phyloP scores from a whole-genome alignment of 2,113 vertebrate species.

The Microcebus griseorufus region DNA sequence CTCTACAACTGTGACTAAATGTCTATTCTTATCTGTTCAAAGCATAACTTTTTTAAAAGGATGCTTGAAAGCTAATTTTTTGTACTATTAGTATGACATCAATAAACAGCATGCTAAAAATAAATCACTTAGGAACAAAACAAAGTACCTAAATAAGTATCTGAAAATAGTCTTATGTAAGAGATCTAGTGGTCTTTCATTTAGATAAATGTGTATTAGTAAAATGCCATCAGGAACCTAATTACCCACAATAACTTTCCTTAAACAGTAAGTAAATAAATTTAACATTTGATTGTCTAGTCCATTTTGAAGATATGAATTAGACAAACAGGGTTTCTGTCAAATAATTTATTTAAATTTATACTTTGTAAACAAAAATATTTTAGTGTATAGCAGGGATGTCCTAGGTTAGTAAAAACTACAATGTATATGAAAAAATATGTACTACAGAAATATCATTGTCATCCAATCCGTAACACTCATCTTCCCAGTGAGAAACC shows the following conservation, averaged over 20 bases:
- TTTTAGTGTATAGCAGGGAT: background rate
- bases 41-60: background rate
- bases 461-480: background rate
- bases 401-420: background rate
- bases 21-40: conserved; percentile 5
- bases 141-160: background rate
- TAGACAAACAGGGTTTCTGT: background rate
- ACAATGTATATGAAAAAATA: background rate
- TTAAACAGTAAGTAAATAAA: background rate
- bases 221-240: background rate
- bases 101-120: background rate
- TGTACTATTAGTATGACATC: background rate
- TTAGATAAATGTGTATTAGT: background rate
- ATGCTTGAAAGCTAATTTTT: background rate
- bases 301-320: background rate
- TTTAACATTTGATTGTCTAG: background rate
- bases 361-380: background rate
- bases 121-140: background rate
- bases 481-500: background rate
- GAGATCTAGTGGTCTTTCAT: background rate
- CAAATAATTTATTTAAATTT: conserved; percentile 2
- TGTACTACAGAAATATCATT: background rate
- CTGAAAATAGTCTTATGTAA: background rate
- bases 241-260: background rate
- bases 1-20: background rate